phyloP scores from a whole-genome alignment of 2,888 invertebrate species.

The Apodemia zela region DNA sequence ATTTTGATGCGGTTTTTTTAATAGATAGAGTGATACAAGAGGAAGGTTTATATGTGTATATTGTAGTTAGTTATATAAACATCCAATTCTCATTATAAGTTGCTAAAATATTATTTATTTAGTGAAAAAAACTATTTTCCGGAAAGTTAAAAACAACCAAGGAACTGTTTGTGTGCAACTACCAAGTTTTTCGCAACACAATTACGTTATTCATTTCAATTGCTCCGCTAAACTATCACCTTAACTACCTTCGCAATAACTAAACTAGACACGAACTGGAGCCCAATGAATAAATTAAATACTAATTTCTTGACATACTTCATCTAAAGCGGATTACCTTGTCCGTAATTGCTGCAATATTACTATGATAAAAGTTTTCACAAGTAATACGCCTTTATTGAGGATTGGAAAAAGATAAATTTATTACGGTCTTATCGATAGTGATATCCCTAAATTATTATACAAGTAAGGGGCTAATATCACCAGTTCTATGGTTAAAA shows the following conservation, averaged over 20 bases:
- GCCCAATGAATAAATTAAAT: conserved; percentile 75
- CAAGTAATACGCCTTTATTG: conserved; percentile 17
- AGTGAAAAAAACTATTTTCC: no score
- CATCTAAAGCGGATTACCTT: conserved; percentile 67
- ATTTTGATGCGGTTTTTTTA: no score
- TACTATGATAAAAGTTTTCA: conserved; percentile 41
- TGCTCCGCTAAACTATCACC: background rate
- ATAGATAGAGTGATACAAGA: no score
- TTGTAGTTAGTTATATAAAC: no score
- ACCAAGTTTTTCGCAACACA: no score
- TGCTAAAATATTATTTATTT: no score
- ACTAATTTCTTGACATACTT: conserved; percentile 76
- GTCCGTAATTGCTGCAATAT: conserved; percentile 60
- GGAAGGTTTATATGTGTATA: no score
- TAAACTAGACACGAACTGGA: conserved; percentile 63
- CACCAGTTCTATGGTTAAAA: no score
- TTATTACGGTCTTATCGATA: conserved; percentile 10
- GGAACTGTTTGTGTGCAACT: no score
- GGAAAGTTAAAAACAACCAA: no score
- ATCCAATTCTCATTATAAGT: no score
- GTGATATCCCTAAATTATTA: conserved; percentile 4
- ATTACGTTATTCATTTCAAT: no score
- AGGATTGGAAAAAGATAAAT: background rate
- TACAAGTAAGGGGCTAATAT: background rate
- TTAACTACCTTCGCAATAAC: conserved; percentile 55